Percentiles rank a stretch among this genome's conserved stretches.
These are phyloP conservation scores for human (Homo sapiens) DNA, from an alignment of 2,113 vertebrate species.

Conservation along the genomic window GRCh38 chr12:30414001-30414500, in stretches of 20 bases:
- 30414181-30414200: background rate
- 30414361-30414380: background rate
- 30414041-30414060: background rate
- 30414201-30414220: background rate
- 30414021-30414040: background rate
- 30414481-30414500: background rate
- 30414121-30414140: background rate
- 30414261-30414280: too few species aligned
- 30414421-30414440: background rate
- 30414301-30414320: too few species aligned
- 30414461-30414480: background rate
- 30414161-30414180: background rate
- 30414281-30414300: background rate
- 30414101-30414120: background rate
- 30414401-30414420: background rate
- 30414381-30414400: background rate
- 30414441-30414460: background rate
- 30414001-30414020: background rate
- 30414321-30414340: background rate
- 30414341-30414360: background rate
- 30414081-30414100: background rate
- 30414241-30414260: background rate
- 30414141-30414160: background rate
- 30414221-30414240: background rate
- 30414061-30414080: background rate